Evolutionary conservation across 2,888 invertebrate genomes (phyloP).

Genomic region (Yponomeuta sedellus): DNA sequence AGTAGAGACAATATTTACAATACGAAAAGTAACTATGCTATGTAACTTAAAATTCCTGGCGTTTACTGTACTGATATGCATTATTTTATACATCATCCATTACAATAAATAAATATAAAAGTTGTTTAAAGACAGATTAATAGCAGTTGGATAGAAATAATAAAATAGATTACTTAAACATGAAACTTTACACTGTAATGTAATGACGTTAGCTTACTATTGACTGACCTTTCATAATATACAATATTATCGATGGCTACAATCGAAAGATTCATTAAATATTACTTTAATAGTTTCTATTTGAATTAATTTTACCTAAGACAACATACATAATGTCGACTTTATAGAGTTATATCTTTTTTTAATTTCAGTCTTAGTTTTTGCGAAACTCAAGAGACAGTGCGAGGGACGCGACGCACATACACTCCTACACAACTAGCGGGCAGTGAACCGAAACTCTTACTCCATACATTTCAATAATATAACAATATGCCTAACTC

Average conservation of each 20-base stretch:
- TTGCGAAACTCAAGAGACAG: conserved; percentile 67
- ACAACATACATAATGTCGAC: conserved; percentile 71
- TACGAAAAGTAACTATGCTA: conserved; percentile 69
- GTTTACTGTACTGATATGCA: conserved; percentile 72
- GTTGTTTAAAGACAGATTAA: conserved; percentile 73
- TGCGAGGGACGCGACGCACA: conserved; percentile 58
- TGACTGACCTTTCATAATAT: conserved; percentile 58
- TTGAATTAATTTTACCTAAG: conserved; percentile 74
- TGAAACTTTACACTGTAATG: conserved; percentile 67
- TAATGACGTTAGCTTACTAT: conserved; percentile 57
- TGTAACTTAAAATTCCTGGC: conserved; percentile 68
- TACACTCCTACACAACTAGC: conserved; percentile 37
- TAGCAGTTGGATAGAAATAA: conserved; percentile 70
- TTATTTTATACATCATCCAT: conserved; percentile 54
- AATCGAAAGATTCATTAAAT: conserved; percentile 69
- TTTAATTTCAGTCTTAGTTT: conserved; percentile 75
- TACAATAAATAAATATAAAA: conserved; percentile 68
- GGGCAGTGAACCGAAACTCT: conserved; percentile 40
- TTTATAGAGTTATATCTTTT: conserved; percentile 69
- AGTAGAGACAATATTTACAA: conserved; percentile 73
- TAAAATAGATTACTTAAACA: conserved; percentile 63
- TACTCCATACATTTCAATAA: conserved; percentile 41
- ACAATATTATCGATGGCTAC: conserved; percentile 58
- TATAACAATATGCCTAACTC: conserved; percentile 47
- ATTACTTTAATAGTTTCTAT: conserved; percentile 70